Conservation (phyloP, 2,113 vertebrate species). For the Polypterus bichir region DNA sequence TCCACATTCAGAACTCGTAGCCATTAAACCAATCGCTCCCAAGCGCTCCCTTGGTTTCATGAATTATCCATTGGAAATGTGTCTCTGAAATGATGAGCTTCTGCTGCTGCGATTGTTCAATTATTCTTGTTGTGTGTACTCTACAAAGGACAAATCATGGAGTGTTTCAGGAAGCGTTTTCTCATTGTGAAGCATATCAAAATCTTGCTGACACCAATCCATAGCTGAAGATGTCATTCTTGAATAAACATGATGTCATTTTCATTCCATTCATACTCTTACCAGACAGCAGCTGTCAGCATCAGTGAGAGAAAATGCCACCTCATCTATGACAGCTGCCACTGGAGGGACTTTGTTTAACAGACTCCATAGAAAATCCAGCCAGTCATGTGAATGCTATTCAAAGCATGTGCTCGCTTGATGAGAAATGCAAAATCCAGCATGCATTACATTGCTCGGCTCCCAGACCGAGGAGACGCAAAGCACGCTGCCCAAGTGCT, state of each 20-base stretch:
- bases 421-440: constrained; percentile 40
- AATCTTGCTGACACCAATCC: constrained; percentile 79
- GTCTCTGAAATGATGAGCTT: constrained; percentile 22
- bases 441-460: constrained; percentile 20
- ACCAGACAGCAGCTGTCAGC: constrained; percentile 89
- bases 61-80: constrained; percentile 17
- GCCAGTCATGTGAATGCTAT: constrained; percentile 67
- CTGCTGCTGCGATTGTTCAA: constrained; percentile 46
- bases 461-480: constrained; percentile 19
- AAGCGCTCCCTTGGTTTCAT: background rate
- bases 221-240: constrained; percentile 69
- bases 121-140: constrained; percentile 57
- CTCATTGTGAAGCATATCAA: constrained; percentile 63
- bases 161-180: constrained; percentile 58
- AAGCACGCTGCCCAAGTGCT: background rate
- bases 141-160: constrained; percentile 68
- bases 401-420: constrained; percentile 50
- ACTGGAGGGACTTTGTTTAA: constrained; percentile 66
- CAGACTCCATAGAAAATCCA: constrained; percentile 48
- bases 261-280: constrained; percentile 76
- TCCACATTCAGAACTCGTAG: background rate
- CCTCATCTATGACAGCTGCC: constrained; percentile 85
- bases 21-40: constrained; percentile 1
- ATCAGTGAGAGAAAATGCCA: constrained; percentile 78
- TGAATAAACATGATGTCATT: constrained; percentile 96